These are phyloP conservation scores for Lineus longissimus DNA, from an alignment of 1,140 invertebrate species.

Conservation along the genomic window DNA sequence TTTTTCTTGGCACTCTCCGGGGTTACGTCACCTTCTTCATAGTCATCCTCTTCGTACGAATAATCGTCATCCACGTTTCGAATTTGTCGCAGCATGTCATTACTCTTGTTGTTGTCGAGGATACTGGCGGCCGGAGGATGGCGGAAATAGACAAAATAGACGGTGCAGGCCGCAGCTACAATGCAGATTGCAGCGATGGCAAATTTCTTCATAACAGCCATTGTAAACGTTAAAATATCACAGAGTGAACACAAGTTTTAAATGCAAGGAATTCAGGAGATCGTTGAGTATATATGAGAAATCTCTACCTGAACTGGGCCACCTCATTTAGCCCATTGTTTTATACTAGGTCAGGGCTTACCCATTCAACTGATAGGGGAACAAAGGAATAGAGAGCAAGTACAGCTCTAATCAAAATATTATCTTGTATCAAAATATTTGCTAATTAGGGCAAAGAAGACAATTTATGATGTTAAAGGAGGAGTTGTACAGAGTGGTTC, in stretches of 20 bases:
- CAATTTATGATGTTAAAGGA: no score
- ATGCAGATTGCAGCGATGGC: background rate
- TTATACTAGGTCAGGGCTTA: background rate
- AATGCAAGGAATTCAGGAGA: slow-evolving; percentile 1
- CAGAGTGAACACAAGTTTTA: background rate
- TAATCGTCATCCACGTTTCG: background rate
- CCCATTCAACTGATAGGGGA: background rate
- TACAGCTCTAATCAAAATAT: no score
- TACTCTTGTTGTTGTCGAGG: slow-evolving; percentile 16
- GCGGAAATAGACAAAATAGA: slow-evolving; percentile 24
- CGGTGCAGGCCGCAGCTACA: background rate
- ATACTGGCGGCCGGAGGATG: slow-evolving; percentile 24
- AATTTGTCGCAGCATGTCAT: background rate
- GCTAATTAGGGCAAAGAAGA: no score
- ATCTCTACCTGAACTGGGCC: background rate
- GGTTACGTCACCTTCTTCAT: slow-evolving; percentile 8
- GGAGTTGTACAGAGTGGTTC: no score
- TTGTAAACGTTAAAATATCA: background rate
- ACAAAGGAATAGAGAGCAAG: no score
- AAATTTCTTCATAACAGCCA: slow-evolving; percentile 3
- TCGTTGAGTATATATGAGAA: background rate
- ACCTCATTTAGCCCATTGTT: background rate
- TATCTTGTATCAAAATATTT: no score
- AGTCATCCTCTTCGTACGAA: slow-evolving; percentile 3
- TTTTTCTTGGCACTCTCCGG: slow-evolving; percentile 7